These are phyloP conservation scores for Planiliza haematocheilus DNA, from an alignment of 2,113 vertebrate genomes.

Conservation along the genomic window DNA sequence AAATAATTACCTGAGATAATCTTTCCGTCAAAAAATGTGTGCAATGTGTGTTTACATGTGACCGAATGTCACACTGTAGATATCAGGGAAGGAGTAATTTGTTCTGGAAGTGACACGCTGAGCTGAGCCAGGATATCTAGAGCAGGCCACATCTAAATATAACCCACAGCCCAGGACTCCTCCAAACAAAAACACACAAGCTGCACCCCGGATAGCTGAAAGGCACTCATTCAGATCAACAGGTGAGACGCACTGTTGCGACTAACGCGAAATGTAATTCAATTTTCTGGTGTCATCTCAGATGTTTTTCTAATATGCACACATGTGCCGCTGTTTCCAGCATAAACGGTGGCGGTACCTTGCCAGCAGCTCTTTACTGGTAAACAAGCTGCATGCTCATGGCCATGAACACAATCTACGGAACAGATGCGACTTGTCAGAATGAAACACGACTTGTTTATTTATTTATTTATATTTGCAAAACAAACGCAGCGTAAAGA, in stretches of 20 bases:
- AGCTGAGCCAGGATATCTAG: constrained; percentile 49
- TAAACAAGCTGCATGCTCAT: constrained; percentile 16
- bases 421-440: constrained; percentile 2
- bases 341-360: neutral
- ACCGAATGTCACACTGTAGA: neutral
- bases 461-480: too few species aligned
- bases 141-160: constrained; percentile 78
- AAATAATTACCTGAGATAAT: neutral
- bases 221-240: constrained; percentile 14
- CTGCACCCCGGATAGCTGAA: constrained; percentile 1
- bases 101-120: constrained; percentile 35
- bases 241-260: constrained; percentile 46
- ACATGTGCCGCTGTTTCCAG: neutral
- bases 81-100: constrained; percentile 16
- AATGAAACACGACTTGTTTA: too few species aligned
- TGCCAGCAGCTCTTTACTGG: neutral
- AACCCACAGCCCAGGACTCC: constrained; percentile 43
- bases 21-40: neutral
- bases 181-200: constrained; percentile 66
- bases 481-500: neutral
- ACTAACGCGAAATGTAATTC: neutral
- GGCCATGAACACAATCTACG: neutral
- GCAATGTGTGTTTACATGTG: neutral
- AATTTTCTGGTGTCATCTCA: neutral
- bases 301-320: neutral